Base-by-base conservation (phyloP, 2,888 invertebrate genomes). In the Cremastobaeus sp. region DNA sequence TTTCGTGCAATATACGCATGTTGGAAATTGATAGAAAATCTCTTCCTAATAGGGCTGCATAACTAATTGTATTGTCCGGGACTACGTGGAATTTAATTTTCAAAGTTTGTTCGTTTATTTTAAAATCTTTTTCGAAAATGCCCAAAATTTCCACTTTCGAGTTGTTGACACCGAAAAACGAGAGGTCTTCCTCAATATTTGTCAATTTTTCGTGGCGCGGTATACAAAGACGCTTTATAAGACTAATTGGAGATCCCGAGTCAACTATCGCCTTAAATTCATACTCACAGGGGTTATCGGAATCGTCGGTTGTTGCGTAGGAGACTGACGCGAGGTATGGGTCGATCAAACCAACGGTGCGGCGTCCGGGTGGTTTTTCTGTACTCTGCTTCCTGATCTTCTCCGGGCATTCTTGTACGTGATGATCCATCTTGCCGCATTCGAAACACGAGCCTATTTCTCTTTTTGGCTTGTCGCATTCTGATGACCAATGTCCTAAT, bases 391-490 rank as follows among this genome's bases (percentile, higher is more conserved):
- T n/a, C n/a, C n/a, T n/a, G n/a, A n/a, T n/a, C n/a, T n/a, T n/a
- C n/a, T n/a, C n/a, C 3, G 66, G 52, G 21, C 54, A 65, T 9
- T 43, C 45, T 1, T 50, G 52, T 8, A 18, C 21, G 1, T 48
- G 14, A 34, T 65, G 60, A 0, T 45, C 65, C 8, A 59, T 17
- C 3, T 54, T 47, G 5, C 41, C 47, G 17, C 70, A 70, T 6
- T 39, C 34, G 21, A 69, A 64, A 28, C 74, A 70, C n/a, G 18
- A 30, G 12, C 70, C 55, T 45, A 35, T 55, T 20, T 52, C 54
- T 12, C 47, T 9, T 11, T 35, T 43, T 12, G 28, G 55, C 37
- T 45, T 25, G n/a, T 14, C 18, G 39, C 30, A 21, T 11, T 45
- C 25, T 1, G 21, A 1, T 1, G 57, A 9, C 12, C 28, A 1